A percentile compares a stretch with the other conserved stretches of the same genome.
phyloP scores from a whole-genome alignment of 2,888 invertebrate species.

The Hirtodrosophila duncani region DNA sequence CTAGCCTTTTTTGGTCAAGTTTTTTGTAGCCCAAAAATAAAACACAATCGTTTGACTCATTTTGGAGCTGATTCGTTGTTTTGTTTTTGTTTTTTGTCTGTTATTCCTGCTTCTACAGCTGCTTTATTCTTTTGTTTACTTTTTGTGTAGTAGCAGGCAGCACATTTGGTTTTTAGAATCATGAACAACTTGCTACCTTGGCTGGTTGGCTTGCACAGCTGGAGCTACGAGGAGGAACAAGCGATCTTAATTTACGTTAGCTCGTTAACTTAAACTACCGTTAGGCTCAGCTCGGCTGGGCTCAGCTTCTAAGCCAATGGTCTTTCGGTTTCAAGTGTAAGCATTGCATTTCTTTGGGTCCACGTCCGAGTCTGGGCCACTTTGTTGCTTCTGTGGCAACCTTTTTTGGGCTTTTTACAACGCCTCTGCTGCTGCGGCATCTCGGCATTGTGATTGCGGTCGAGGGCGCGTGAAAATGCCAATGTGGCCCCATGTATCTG shows the following conservation, averaged over 20 bases:
- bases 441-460: constrained; percentile 46
- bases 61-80: constrained; percentile 13
- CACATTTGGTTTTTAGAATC: constrained; percentile 44
- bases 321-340: constrained; percentile 48
- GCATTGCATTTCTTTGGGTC: constrained; percentile 1
- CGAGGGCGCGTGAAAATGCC: constrained; percentile 69
- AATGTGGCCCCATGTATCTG: constrained; percentile 37
- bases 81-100: constrained; percentile 5
- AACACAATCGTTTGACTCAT: constrained; percentile 16
- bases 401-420: constrained; percentile 70
- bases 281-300: constrained; percentile 34
- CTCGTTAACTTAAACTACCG: constrained; percentile 70
- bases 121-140: constrained; percentile 63
- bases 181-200: constrained; percentile 36
- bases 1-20: constrained; percentile 50
- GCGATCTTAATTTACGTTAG: constrained; percentile 73
- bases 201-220: constrained; percentile 15
- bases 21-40: constrained; percentile 25
- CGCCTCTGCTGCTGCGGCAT: constrained; percentile 65
- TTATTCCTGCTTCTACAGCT: constrained; percentile 36
- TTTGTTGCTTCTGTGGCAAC: constrained; percentile 33
- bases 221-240: constrained; percentile 48
- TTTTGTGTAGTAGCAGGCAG: constrained; percentile 39
- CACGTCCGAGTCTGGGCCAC: constrained; percentile 26
- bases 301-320: constrained; percentile 21